Percentiles rank a stretch among this genome's conserved stretches.
phyloP scores from a whole-genome alignment of 2,113 vertebrate species.

The Clupea harengus region DNA sequence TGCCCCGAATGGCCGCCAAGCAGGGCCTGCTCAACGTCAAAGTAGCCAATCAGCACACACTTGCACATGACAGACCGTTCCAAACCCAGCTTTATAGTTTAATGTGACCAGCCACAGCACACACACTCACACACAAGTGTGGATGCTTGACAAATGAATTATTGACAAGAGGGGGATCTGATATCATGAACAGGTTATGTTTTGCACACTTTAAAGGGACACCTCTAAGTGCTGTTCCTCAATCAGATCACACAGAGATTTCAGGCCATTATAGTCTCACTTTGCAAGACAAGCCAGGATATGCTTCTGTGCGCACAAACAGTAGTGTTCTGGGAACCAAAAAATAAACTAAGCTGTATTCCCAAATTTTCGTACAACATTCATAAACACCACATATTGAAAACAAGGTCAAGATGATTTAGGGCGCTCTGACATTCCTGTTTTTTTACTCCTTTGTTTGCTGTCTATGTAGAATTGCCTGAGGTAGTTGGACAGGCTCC shows the following conservation, averaged over 20 bases:
- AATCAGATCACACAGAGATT: conserved; percentile 39
- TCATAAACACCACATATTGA: not conserved
- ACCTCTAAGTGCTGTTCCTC: not conserved
- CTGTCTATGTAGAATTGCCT: not conserved
- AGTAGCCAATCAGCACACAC: conserved; percentile 41
- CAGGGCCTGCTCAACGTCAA: conserved; percentile 35
- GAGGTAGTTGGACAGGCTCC: not conserved
- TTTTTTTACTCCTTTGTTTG: not conserved
- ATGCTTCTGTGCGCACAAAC: not conserved
- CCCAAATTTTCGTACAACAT: not conserved
- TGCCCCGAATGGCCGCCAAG: conserved; percentile 28
- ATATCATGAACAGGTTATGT: conserved; percentile 46
- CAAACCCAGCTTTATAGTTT: not conserved
- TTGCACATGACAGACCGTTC: not conserved
- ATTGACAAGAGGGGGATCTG: conserved; percentile 51
- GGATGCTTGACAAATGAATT: conserved; percentile 51
- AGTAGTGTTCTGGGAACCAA: not conserved
- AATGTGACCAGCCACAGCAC: not conserved
- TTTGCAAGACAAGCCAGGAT: conserved; percentile 17
- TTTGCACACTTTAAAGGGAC: conserved; percentile 23
- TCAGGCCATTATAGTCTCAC: conserved; percentile 5
- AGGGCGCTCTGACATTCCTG: not conserved
- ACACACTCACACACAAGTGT: conserved; percentile 21
- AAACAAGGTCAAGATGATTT: not conserved
- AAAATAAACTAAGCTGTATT: not conserved